Base-by-base conservation (phyloP, 2,888 invertebrate species). In the Drosophila nigricruria region DNA sequence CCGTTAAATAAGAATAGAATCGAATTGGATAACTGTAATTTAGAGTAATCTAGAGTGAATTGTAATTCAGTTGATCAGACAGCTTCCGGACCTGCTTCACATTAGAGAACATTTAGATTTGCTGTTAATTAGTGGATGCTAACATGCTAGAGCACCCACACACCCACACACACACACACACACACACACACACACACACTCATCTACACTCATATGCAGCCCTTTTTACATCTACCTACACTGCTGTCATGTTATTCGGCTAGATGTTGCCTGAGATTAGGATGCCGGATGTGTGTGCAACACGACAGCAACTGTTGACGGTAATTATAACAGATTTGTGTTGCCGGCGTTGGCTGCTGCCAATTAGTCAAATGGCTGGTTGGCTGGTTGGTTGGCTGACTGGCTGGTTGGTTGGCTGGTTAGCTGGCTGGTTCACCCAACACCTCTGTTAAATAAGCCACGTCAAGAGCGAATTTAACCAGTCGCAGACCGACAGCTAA, bases 231-330 rank as follows among this genome's bases (percentile, higher is more conserved):
- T 14, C 8, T 2, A 8, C 47, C n/a, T 10, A 27, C 27, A 27
- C 30, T 3, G 49, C 6, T 9, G 18, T 32, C 34, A 34, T 52
- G 52, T 23, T 23, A 23, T 52, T 20, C 20, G 23, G 12, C 23
- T 32, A 73, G 79, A 79, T 79, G 47, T 64, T 61, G 76, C 70
- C 61, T 65, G 64, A 56, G 74, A 77, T 75, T 77, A 49, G 36
- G 57, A 18, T 23, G 45, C 60, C 75, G 76, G 75, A 79, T 63
- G 49, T 61, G 56, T 61, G 58, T 58, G 57, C 42, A 57, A 14
- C 76, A 59, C 49, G 70, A 42, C 25, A 42, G 59, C 52, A 42
- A 30, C 56, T 45, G 43, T 47, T 57, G 57, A 10, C 34, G 16
- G 43, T 62, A 53, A 54, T 47, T 54, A 50, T 43, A 38, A 57